Evolutionary conservation across 2,113 vertebrate genomes (phyloP), one percentile per base, ranked within the genome.

Genomic region (Chionomys nivalis): DNA sequence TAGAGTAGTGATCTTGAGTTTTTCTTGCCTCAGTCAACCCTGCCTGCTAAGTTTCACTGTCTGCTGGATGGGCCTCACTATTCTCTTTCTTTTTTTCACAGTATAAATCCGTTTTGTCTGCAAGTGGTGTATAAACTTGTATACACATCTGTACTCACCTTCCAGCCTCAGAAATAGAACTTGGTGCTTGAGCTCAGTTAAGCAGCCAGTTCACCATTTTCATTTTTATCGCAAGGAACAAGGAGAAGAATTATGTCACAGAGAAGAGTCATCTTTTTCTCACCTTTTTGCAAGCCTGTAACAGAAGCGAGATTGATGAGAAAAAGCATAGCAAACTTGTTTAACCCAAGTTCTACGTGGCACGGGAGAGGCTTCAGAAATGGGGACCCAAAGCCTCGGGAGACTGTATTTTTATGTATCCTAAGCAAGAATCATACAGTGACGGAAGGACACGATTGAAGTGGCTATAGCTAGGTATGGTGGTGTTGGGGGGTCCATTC

Each of bases 11-110:
- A 31, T n/a, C 7, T 77, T 58, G 76, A 90, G 1, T 49, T 73
- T 14, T 70, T 75, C 42, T 8, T 86, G 36, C 78, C 65, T 4
- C 66, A 9, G 23, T 55, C 14, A 70, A 42, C 4, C 63, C 28
- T 23, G 76, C 7, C 33, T 87, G 0, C 44, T 72, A 44, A 70
- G 55, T 90, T 88, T 79, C 72, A 81, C 82, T 81, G 58, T 47
- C 2, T 92, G 63, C 7, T 3, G 1, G 24, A 28, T 81, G 39
- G 75, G n/a, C 12, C 52, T 92, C 49, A 52, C 42, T 63, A 75
- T 44, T 42, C 87, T 89, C 81, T 92, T 75, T 36, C 49, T 87
- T 87, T 78, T 78, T 93, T 70, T 36, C 89, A 96, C 79, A 72
- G 70, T 26, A 14, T 61, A 81, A 94, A 55, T 94, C 63, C 9